Base-by-base conservation (phyloP, 2,797 vertebrate species). In the Alosa sapidissima region DNA sequence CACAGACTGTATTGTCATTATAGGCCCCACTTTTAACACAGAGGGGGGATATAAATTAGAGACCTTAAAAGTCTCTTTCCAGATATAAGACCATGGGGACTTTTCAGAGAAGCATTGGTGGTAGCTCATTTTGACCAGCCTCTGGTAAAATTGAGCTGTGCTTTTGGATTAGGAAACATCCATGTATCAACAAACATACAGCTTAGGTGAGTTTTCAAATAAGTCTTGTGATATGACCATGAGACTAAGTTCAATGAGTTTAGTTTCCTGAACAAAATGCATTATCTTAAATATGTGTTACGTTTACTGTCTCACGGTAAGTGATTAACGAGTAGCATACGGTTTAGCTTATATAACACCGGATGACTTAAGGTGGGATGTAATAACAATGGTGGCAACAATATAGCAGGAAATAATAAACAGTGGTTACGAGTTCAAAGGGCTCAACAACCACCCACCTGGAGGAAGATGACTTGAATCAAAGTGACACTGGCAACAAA, bases 401-500 rank as follows among this genome's bases (percentile, higher is more conserved):
- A 21, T 87, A 52, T 58, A 86, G 84, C 47, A 65, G 54, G 84
- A 60, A 84, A 87, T 82, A 68, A 41, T 28, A 82, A 88, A 86
- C 83, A 85, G 36, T 41, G 60, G 81, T 85, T 49, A 86, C 21
- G 51, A 36, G 33, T 36, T 5, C 16, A 41, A 1, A 41, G 68
- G 10, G 33, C 60, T 41, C 60, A 81, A 81, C 68, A 89, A 86
- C 88, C 88, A 89, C 86, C 88, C 90, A 90, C 87, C 72, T 86
- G 65, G 82, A 87, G 24, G 55, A 85, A 75, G 83, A 33, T 51
- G 49, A 68, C 81, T 87, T 87, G 55, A 33, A 88, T 90, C 85
- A 89, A 16, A 81, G 81, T 52, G 62, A 83, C 55, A 68, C 82
- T 81, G 83, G 87, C 86, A 89, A 89, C 88, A 88, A 90, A 90